Percentiles rank a stretch among this genome's conserved stretches.
These are phyloP conservation scores for Patagioenas fasciata DNA, from an alignment of 2,113 vertebrate genomes.

Conservation along the genomic window DNA sequence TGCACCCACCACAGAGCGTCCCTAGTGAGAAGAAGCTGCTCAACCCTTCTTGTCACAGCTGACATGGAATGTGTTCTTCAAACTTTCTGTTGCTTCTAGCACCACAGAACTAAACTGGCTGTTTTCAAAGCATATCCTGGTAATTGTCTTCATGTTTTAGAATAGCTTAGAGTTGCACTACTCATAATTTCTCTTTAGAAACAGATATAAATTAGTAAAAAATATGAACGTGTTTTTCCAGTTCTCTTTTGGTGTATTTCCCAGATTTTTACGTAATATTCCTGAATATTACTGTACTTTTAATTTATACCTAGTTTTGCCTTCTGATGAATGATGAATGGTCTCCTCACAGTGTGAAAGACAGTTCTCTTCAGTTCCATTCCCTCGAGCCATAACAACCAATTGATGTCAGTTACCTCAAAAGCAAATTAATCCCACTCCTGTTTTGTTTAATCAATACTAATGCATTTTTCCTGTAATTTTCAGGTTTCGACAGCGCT, in stretches of 20 bases:
- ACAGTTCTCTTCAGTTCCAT: neutral
- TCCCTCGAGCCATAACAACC: constrained; percentile 47
- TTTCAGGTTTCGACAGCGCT: constrained; percentile 65
- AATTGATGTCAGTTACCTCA: constrained; percentile 65
- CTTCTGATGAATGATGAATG: neutral
- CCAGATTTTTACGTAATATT: neutral
- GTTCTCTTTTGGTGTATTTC: neutral
- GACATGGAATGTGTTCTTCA: neutral
- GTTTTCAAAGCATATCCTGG: accelerated
- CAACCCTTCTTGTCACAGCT: neutral
- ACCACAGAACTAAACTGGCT: neutral
- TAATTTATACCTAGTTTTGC: neutral
- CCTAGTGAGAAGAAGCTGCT: neutral
- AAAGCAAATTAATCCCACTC: constrained; percentile 72
- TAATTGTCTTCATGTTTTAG: neutral
- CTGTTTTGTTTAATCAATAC: constrained; percentile 63
- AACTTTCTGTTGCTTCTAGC: neutral
- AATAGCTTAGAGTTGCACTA: neutral
- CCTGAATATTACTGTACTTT: neutral
- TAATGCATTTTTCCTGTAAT: constrained; percentile 68
- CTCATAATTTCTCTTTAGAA: neutral
- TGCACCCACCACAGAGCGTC: accelerated
- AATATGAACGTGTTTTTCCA: neutral
- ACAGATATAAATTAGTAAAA: neutral
- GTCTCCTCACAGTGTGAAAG: neutral